Evolutionary conservation across 2,797 vertebrate species (phyloP).

Genomic region (Ibycter americanus): DNA sequence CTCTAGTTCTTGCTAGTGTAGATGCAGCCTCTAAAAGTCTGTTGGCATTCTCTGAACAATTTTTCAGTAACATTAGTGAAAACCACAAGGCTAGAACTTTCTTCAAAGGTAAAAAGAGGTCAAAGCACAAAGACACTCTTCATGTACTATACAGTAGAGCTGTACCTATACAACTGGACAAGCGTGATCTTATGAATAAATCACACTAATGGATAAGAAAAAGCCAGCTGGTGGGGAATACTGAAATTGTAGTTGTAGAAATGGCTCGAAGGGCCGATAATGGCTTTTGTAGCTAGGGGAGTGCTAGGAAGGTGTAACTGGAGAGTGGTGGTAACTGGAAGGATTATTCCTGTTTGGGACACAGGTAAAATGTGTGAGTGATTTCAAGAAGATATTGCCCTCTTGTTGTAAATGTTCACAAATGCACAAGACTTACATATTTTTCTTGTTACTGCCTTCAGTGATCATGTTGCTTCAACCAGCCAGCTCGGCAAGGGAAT

Average conservation of each 20-base stretch:
- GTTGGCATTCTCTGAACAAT: not conserved
- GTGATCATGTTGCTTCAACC: not conserved
- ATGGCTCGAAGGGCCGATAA: not conserved
- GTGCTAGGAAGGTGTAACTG: not conserved
- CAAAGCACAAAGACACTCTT: not conserved
- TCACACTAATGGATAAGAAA: not conserved
- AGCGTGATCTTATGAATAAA: not conserved
- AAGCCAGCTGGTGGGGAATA: not conserved
- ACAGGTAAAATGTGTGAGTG: not conserved
- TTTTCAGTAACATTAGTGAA: not conserved
- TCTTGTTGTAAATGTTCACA: not conserved
- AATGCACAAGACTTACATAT: not conserved
- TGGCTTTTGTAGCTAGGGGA: not conserved
- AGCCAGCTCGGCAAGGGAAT: not conserved
- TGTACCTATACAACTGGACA: not conserved
- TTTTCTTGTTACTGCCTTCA: not conserved
- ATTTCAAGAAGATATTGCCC: not conserved
- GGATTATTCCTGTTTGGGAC: not conserved
- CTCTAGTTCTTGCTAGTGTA: not conserved
- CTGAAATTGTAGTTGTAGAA: not conserved
- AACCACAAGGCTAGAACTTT: not conserved
- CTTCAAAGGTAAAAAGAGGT: not conserved
- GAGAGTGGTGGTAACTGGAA: not conserved
- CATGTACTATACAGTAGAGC: not conserved
- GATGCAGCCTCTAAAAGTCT: not conserved